A percentile compares a stretch with the other conserved stretches of the same genome.
Conservation (phyloP, 1,140 invertebrate species). For the Eciton burchellii region DNA sequence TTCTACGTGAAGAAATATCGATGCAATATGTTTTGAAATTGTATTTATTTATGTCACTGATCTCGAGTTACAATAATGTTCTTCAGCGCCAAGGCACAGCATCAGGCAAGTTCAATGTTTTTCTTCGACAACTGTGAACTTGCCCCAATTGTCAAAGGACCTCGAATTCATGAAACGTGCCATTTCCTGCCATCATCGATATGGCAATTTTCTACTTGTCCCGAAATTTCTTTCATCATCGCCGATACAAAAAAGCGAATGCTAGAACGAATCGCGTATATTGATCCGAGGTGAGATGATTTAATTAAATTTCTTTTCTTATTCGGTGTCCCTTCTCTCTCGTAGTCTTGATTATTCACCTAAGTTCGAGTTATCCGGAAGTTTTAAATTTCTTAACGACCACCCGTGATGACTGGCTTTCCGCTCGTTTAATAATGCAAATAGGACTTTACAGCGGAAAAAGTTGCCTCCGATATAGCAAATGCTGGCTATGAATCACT, state of each 20-base stretch:
- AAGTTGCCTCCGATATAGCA: not conserved
- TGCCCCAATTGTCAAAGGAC: not conserved
- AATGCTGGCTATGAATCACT: not conserved
- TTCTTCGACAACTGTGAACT: not conserved
- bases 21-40: not conserved
- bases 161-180: not conserved
- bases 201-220: not conserved
- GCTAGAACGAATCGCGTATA: conserved; percentile 7
- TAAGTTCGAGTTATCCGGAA: conserved; percentile 37
- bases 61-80: not conserved
- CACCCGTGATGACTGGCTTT: conserved; percentile 26
- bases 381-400: conserved; percentile 51
- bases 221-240: not conserved
- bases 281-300: conserved; percentile 2
- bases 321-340: not conserved
- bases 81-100: not conserved
- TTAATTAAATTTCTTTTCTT: conserved; percentile 56
- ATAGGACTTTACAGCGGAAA: conserved; percentile 7
- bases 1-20: not conserved
- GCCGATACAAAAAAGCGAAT: not conserved
- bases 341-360: conserved; percentile 24
- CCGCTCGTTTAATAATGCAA: conserved; percentile 46
- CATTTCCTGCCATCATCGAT: not conserved
- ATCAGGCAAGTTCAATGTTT: not conserved
- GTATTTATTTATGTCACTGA: not conserved